Evolutionary conservation across 2,888 invertebrate genomes (phyloP).

Genomic region (Hyalella azteca): DNA sequence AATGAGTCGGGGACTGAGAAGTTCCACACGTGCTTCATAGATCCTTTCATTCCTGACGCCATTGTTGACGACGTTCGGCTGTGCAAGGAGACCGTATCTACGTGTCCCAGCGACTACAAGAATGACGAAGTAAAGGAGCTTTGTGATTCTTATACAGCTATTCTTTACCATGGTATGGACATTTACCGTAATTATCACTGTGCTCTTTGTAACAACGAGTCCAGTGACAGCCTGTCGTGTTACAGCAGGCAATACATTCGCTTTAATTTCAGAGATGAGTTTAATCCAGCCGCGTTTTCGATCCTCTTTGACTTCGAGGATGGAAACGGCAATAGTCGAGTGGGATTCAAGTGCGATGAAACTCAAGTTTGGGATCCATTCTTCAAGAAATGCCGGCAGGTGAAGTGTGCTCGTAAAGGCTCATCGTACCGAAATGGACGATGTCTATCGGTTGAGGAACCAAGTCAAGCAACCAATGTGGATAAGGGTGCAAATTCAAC

Average conservation of each 20-base stretch:
- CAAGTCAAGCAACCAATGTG: background rate
- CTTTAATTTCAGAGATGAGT: conserved; percentile 61
- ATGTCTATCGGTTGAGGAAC: conserved; percentile 59
- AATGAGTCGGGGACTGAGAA: conserved; percentile 56
- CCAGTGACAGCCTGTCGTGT: conserved; percentile 62
- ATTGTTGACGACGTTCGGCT: conserved; percentile 62
- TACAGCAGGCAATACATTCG: conserved; percentile 59
- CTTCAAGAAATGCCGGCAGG: conserved; percentile 63
- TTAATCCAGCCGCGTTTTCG: conserved; percentile 63
- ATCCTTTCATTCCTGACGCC: conserved; percentile 63
- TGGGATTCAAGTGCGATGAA: conserved; percentile 60
- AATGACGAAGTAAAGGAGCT: conserved; percentile 61
- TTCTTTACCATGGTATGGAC: conserved; percentile 62
- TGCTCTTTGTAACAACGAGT: conserved; percentile 65
- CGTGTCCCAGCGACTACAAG: conserved; percentile 63
- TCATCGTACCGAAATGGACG: conserved; percentile 61
- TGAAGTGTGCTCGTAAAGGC: conserved; percentile 62
- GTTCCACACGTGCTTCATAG: conserved; percentile 63
- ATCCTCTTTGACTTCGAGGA: conserved; percentile 64
- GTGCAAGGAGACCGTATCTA: conserved; percentile 62
- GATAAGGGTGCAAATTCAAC: background rate
- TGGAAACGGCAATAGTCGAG: conserved; percentile 60
- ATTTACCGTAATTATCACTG: conserved; percentile 65
- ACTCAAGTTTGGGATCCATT: conserved; percentile 65
- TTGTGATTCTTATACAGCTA: conserved; percentile 65